These are phyloP conservation scores for Silurus asotus DNA, from an alignment of 2,113 vertebrate genomes.

Conservation along the genomic window DNA sequence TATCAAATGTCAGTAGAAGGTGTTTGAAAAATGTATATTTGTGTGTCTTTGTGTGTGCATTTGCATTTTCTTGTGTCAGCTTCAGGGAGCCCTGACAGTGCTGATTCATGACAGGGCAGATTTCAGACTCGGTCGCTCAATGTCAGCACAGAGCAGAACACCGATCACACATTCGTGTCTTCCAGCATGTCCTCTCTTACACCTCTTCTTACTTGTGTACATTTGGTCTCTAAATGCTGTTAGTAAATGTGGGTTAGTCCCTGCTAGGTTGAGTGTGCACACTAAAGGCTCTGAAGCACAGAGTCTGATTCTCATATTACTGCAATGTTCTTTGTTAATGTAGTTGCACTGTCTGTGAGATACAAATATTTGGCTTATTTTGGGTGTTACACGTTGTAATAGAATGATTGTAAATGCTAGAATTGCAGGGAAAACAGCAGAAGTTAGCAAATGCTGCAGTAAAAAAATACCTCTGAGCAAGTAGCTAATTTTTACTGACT, in stretches of 20 bases:
- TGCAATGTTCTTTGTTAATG: not conserved
- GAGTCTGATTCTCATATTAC: constrained; percentile 24
- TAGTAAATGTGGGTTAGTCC: not conserved
- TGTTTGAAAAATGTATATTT: not conserved
- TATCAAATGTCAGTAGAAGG: not conserved
- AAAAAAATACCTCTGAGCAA: not conserved
- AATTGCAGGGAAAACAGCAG: not conserved
- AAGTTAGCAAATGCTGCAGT: not conserved
- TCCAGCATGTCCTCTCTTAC: constrained; percentile 4
- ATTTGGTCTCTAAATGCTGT: constrained; percentile 3
- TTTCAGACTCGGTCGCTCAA: constrained; percentile 68
- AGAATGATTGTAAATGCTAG: not conserved
- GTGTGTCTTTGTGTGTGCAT: constrained; percentile 7
- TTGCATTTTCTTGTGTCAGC: constrained; percentile 47
- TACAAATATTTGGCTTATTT: not conserved
- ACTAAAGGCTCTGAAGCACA: not conserved
- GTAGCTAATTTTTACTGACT: not conserved
- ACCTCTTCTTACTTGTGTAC: not conserved
- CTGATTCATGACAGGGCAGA: constrained; percentile 66
- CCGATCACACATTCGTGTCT: constrained; percentile 25
- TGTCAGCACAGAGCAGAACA: constrained; percentile 49
- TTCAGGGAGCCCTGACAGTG: constrained; percentile 46
- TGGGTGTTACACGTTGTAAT: not conserved
- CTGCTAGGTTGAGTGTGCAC: not conserved
- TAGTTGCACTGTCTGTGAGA: not conserved